Base-by-base conservation (phyloP, 1,140 invertebrate species). In the Hylaeus anthracinus region DNA sequence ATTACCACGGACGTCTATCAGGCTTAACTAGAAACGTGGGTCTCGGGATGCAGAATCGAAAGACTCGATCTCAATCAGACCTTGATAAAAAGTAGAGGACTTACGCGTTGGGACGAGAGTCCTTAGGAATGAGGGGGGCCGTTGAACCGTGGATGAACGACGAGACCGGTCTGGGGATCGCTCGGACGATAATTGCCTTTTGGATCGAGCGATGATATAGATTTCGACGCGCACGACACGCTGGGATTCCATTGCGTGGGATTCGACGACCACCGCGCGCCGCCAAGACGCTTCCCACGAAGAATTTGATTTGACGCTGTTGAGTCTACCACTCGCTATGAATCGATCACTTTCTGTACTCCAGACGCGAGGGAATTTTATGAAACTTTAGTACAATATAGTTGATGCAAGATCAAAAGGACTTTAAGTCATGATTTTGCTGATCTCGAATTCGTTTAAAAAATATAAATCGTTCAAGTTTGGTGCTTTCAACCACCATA, bases 281-380 rank as follows among this genome's bases (percentile, higher is more conserved):
- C 83, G 8, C 45, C 55, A 2, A 15, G 79, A 69, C 61, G 80
- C 84, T 92, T 91, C 90, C 89, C 90, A 91, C 89, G 90, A 91
- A 91, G 85, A 90, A 91, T 91, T 85, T 75, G 81, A 90, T 91
- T 83, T 74, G 87, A 88, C 86, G 88, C 89, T 89, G 85, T 84
- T 87, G 84, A 76, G 81, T 79, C 61, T 9, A 51, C n/a, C 45
- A 8, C 45, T 74, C 45, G 4, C 82, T 26, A 26, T 26, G 26
- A 26, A 26, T 26, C 26, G 26, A 26, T 26, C 26, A 26, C 26
- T 26, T 26, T 26, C 26, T 26, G 26, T 26, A 26, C 26, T 26
- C 26, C 26, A 26, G 26, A 26, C 26, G 26, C 26, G 26, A 26
- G 26, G 26, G 26, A 26, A 26, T 26, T 26, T 26, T 26, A 26